phyloP scores from a whole-genome alignment of 2,888 invertebrate species.

The Cylloceria caligata region DNA sequence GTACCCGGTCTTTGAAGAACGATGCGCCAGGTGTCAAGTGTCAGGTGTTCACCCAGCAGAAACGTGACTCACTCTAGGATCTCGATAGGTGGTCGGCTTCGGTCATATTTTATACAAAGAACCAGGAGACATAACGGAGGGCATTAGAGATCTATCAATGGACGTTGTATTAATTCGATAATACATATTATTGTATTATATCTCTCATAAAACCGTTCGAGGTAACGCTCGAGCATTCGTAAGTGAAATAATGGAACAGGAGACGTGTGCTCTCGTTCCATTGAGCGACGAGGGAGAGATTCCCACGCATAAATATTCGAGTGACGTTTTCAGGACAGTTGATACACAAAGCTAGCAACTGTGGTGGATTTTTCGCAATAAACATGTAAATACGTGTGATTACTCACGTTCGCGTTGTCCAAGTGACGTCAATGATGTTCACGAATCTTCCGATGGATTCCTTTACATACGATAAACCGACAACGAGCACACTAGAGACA shows the following conservation, averaged over 20 bases:
- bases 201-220: neutral
- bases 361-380: constrained; percentile 63
- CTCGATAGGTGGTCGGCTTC: constrained; percentile 37
- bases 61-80: constrained; percentile 68
- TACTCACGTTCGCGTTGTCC: constrained; percentile 36
- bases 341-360: constrained; percentile 68
- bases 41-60: constrained; percentile 64
- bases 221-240: neutral
- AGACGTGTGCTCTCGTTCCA: neutral
- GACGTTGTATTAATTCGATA: neutral
- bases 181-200: neutral
- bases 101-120: neutral
- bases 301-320: constrained; percentile 39
- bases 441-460: neutral
- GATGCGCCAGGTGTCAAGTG: constrained; percentile 68
- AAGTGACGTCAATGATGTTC: constrained; percentile 23
- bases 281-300: constrained; percentile 9
- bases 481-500: constrained; percentile 25
- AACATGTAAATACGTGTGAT: constrained; percentile 49
- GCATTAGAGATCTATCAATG: constrained; percentile 24
- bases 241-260: neutral
- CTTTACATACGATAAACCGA: neutral
- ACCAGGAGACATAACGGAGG: neutral
- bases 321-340: constrained; percentile 68
- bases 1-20: constrained; percentile 22